Conservation (phyloP, 1,140 invertebrate genomes). For the Aculops lycopersici region DNA sequence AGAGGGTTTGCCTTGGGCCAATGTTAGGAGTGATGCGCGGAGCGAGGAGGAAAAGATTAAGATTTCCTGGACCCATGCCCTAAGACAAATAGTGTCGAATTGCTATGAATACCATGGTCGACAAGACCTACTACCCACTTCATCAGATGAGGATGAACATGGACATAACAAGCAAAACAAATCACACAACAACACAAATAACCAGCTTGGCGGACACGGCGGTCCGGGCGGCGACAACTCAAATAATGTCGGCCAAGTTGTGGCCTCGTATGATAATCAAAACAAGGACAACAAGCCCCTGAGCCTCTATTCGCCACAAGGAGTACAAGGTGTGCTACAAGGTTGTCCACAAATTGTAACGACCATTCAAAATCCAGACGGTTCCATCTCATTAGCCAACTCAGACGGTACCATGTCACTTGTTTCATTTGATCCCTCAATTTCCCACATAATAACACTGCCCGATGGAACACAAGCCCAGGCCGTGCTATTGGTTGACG, state of each 20-base stretch:
- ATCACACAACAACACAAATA: not conserved
- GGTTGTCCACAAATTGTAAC: slow-evolving; percentile 67
- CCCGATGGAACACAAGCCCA: slow-evolving; percentile 84
- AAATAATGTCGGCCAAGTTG: too few relatives aligned
- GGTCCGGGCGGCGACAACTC: too few relatives aligned
- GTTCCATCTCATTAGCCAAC: not conserved
- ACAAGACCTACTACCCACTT: slow-evolving; percentile 73
- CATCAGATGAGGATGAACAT: slow-evolving; percentile 61
- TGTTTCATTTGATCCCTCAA: slow-evolving; percentile 74
- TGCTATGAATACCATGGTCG: slow-evolving; percentile 86
- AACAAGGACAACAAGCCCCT: not conserved
- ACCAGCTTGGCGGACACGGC: too few relatives aligned
- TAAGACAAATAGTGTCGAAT: slow-evolving; percentile 79
- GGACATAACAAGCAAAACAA: slow-evolving; percentile 30
- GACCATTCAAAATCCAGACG: slow-evolving; percentile 58
- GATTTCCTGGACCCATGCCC: slow-evolving; percentile 83
- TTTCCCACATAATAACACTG: slow-evolving; percentile 55
- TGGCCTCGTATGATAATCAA: too few relatives aligned
- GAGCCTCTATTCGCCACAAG: slow-evolving; percentile 14
- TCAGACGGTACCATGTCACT: slow-evolving; percentile 69
- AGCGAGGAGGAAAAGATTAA: slow-evolving; percentile 82
- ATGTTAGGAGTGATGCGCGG: slow-evolving; percentile 75
- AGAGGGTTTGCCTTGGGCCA: slow-evolving; percentile 74
- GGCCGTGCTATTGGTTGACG: slow-evolving; percentile 14
- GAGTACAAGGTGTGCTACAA: slow-evolving; percentile 21